Evolutionary conservation across 2,888 invertebrate species (phyloP).

Genomic region (Dichetophora obliterata): DNA sequence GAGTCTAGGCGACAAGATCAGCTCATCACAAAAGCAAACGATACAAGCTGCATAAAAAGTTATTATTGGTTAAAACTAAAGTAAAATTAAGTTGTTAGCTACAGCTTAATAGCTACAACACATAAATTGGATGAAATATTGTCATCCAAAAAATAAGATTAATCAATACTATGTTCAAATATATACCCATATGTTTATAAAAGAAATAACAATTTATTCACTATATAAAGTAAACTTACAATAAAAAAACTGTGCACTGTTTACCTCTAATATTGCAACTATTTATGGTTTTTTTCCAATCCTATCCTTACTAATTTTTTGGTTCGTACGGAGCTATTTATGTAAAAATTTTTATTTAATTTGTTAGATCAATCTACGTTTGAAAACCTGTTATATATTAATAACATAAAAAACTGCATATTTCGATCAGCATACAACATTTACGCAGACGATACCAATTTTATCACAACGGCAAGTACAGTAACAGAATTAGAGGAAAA

Average conservation of each 20-base stretch:
- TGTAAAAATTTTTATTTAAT: too few species aligned
- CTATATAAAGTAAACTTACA: conserved; percentile 9
- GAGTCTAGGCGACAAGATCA: conserved; percentile 98
- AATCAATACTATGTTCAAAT: neutral
- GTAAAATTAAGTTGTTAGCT: neutral
- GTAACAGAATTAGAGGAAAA: too few species aligned
- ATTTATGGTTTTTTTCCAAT: neutral
- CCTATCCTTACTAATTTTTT: too few species aligned
- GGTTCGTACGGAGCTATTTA: too few species aligned
- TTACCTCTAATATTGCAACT: neutral
- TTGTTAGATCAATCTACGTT: too few species aligned
- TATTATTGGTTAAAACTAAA: neutral
- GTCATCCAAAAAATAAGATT: neutral
- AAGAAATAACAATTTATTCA: conserved; percentile 23
- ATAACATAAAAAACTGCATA: too few species aligned
- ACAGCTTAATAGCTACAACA: too few species aligned
- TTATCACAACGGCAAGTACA: too few species aligned
- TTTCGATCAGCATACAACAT: too few species aligned
- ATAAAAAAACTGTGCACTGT: conserved; percentile 4
- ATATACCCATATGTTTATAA: neutral
- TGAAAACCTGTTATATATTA: too few species aligned
- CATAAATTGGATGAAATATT: neutral
- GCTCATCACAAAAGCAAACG: conserved; percentile 85
- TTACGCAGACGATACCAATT: too few species aligned
- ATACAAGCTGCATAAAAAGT: conserved; percentile 65